These are phyloP conservation scores for Galleria mellonella DNA, from an alignment of 1,140 invertebrate genomes.

Conservation along the genomic window DNA sequence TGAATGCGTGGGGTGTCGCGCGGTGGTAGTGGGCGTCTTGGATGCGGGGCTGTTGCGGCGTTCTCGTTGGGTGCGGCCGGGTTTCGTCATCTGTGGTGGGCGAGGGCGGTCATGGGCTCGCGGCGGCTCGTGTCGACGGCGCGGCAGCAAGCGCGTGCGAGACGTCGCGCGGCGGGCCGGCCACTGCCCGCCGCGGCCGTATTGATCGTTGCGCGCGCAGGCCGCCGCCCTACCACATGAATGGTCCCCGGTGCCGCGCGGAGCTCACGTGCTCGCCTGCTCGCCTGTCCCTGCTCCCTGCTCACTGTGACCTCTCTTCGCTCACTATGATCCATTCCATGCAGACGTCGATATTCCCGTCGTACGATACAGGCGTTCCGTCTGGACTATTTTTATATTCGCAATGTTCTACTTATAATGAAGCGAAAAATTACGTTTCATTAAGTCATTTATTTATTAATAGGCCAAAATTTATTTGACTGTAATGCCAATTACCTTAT, in stretches of 20 bases:
- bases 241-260: slow-evolving; percentile 43
- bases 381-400: slow-evolving; percentile 2
- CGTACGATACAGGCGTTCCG: not conserved
- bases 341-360: slow-evolving; percentile 10
- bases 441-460: too few relatives aligned
- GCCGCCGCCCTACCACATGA: slow-evolving; percentile 53
- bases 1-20: slow-evolving; percentile 22
- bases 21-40: slow-evolving; percentile 30
- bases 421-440: too few relatives aligned
- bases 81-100: slow-evolving; percentile 63
- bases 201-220: slow-evolving; percentile 64
- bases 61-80: slow-evolving; percentile 35
- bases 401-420: not conserved
- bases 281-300: slow-evolving; percentile 6
- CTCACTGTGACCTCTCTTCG: slow-evolving; percentile 17
- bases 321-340: slow-evolving; percentile 7
- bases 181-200: slow-evolving; percentile 46
- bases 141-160: slow-evolving; percentile 31
- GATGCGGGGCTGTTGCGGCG: slow-evolving; percentile 30
- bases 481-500: too few relatives aligned
- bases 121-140: slow-evolving; percentile 4
- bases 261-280: slow-evolving; percentile 43
- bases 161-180: slow-evolving; percentile 48
- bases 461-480: too few relatives aligned
- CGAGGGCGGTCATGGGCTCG: slow-evolving; percentile 54